Conservation (phyloP, 2,888 invertebrate genomes). For the Koerneria pararmatus region DNA sequence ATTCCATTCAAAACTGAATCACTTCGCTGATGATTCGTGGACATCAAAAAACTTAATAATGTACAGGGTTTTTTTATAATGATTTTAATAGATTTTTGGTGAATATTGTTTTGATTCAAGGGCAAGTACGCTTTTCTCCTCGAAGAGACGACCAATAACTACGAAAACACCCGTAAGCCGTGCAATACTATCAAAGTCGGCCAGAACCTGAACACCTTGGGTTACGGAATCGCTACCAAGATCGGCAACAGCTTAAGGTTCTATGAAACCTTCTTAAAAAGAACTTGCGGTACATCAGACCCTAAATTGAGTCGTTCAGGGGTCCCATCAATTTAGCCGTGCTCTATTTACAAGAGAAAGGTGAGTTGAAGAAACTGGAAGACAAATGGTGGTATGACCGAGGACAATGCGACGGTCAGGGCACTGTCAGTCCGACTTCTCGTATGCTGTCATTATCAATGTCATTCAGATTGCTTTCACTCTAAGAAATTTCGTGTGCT, state of each 20-base stretch:
- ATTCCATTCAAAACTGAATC: too few species aligned
- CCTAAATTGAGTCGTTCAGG: slow-evolving; percentile 66
- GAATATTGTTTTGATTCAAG: slow-evolving; percentile 16
- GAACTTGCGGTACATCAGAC: neutral
- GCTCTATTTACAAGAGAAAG: slow-evolving; percentile 76
- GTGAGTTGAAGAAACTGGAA: slow-evolving; percentile 81
- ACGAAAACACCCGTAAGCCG: slow-evolving; percentile 81
- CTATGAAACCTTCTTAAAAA: neutral
- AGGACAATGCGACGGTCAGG: slow-evolving; percentile 63
- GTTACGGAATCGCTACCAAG: slow-evolving; percentile 70
- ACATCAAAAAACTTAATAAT: too few species aligned
- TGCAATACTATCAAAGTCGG: slow-evolving; percentile 82
- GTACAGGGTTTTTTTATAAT: too few species aligned
- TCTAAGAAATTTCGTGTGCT: slow-evolving; percentile 70
- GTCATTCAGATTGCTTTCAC: neutral
- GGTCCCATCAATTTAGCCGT: slow-evolving; percentile 88
- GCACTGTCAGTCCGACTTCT: slow-evolving; percentile 35
- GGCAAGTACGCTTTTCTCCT: slow-evolving; percentile 71
- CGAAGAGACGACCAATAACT: slow-evolving; percentile 71
- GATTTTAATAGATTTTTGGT: too few species aligned
- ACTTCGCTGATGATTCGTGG: too few species aligned
- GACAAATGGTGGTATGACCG: slow-evolving; percentile 92
- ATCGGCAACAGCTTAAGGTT: slow-evolving; percentile 43
- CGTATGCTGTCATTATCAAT: too few species aligned
- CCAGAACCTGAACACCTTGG: slow-evolving; percentile 67